Evolutionary conservation across 2,113 vertebrate genomes (phyloP), one percentile per base, ranked within the genome.

Genomic region (Mustelus asterias): DNA sequence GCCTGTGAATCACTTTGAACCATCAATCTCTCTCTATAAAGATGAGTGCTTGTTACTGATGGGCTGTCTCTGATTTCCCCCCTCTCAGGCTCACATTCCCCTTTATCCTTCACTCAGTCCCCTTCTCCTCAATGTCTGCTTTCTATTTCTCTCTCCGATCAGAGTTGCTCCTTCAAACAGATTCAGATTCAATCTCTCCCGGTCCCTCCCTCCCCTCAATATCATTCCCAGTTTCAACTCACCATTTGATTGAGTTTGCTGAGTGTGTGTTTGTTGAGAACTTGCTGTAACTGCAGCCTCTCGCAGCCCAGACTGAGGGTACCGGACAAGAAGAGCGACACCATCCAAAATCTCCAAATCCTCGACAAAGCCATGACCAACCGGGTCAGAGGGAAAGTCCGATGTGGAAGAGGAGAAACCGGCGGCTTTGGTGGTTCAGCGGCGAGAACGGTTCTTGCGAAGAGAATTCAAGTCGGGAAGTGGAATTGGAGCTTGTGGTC

Each of bases 221-320:
- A 48, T 48, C 3, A 48, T 48, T 48, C 48, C 48, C 48, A 63
- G 65, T 14, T 67, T 67, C 65, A 67, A 67, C 72, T 88, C 48
- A 88, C 85, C 85, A 88, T 88, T 20, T 54, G 44, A 54, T 54
- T 24, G 44, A 88, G 48, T 44, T 24, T 88, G 44, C 48, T 88
- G 41, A 88, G 85, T 48, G 85, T 48, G 14, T 41, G 14, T 41
- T 16, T 24, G 85, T 48, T 48, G 14, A 88, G 85, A 54, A 88
- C n/a, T 88, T 88, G n/a, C 85, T 88, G 85, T 88, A 88, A 48
- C 60, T 65, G 90, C 90, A 93, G 90, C 90, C 7, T 93, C 33
- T 63, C 58, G 26, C 90, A 93, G 33, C 60, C 58, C 90, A 65
- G 90, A 67, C 58, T 65, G 60, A 93, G 90, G 90, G 29, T n/a